A percentile compares a stretch with the other conserved stretches of the same genome.
Evolutionary conservation across 2,113 vertebrate genomes (phyloP).

Genomic region (Hippopotamus amphibius): DNA sequence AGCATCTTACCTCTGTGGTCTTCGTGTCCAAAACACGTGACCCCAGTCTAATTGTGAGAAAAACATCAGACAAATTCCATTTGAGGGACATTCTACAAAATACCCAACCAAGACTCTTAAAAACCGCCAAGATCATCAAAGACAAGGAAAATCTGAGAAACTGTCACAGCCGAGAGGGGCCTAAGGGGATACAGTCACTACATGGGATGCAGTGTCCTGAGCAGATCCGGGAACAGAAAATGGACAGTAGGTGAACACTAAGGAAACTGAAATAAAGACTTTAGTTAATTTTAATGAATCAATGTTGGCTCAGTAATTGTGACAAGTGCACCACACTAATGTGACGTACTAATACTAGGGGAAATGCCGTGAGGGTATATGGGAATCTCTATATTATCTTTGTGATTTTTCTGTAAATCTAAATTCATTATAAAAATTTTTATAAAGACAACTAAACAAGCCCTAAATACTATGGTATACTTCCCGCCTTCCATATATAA

Average conservation of each 20-base stretch:
- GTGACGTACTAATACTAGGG: not conserved
- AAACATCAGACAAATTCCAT: not conserved
- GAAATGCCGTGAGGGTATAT: not conserved
- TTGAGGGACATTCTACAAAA: not conserved
- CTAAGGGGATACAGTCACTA: not conserved
- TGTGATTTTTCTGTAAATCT: constrained; percentile 16
- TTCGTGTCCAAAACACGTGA: not conserved
- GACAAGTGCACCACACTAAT: not conserved
- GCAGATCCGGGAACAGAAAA: not conserved
- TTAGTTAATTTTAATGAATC: not conserved
- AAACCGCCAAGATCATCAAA: not conserved
- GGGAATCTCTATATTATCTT: not conserved
- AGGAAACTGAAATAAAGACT: not conserved
- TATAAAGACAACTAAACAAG: not conserved
- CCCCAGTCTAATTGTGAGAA: not conserved
- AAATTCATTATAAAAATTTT: not conserved
- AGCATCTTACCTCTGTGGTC: not conserved
- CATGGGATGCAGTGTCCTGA: not conserved
- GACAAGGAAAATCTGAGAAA: not conserved
- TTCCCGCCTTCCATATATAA: not conserved
- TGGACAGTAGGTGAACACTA: not conserved
- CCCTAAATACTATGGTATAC: not conserved
- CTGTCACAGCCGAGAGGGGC: not conserved
- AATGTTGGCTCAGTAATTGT: not conserved
- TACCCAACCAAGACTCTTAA: not conserved